Evolutionary conservation across 2,797 vertebrate species (phyloP), one percentile per base, ranked within the genome.

Genomic region (Clarias laeviceps): DNA sequence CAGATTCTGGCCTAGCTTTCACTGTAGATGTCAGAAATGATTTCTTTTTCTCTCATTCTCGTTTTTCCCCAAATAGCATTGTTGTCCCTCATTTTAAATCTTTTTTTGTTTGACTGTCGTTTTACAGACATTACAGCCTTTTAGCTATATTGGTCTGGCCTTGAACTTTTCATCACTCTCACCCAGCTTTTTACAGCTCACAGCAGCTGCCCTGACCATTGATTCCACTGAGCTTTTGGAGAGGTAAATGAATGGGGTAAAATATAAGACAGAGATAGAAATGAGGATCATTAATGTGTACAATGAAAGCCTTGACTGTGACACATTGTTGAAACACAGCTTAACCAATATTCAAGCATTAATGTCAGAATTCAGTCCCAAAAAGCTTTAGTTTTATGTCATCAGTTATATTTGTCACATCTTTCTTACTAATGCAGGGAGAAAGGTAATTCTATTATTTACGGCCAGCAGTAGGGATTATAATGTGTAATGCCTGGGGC

Each of bases 1-100:
- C 65, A 62, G 81, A 88, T 80, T 84, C 76, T 86, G 83, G 84
- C 89, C 59, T 69, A 89, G 86, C 88, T 94, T 72, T 91, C 88
- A 86, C 89, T 89, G 82, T 93, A 94, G 93, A 93, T 94, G 94
- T 93, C 92, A 90, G 89, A 85, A 86, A 90, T 91, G 72, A 87
- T 89, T 92, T 91, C 91, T 91, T 89, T 89, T 86, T 87, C 90
- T 88, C 87, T 56, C 79, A 37, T 34, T 62, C 73, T 66, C 27
- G 34, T 73, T 72, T 34, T 74, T 66, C 34, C 65, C 76, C 32
- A 68, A 88, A 0, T 77, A 61, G 80, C 34, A 72, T 81, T 74
- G 54, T 66, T 89, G 90, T 86, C 79, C 22, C 87, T 86, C 74
- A 82, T 82, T 88, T 89, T 88, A 50, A 82, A 82, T 82, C 80